These are phyloP conservation scores for Mungos mungo DNA, from an alignment of 2,113 vertebrate genomes.

Conservation along the genomic window DNA sequence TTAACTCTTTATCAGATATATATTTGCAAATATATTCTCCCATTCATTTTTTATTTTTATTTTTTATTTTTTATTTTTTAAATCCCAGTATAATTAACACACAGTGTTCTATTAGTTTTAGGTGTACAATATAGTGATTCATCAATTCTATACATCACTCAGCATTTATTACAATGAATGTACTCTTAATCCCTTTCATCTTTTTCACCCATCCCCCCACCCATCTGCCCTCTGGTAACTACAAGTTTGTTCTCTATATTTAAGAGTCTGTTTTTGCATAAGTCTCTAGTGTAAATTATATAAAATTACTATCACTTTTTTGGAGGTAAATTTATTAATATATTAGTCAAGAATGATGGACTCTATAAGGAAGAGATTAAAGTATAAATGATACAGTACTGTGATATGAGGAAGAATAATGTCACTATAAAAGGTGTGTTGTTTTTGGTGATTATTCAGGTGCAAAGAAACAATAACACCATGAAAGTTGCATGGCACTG, in stretches of 20 bases:
- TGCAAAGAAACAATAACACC: not conserved
- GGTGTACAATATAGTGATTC: no score
- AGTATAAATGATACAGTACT: not conserved
- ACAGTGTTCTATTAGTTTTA: no score
- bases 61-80: no score
- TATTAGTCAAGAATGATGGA: not conserved
- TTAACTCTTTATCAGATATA: not conserved
- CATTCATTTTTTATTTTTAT: not conserved
- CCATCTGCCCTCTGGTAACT: no score
- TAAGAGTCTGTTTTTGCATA: no score
- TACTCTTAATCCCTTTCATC: no score
- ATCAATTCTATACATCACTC: no score
- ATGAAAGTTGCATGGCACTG: not conserved
- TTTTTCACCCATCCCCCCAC: no score
- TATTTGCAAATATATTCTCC: not conserved
- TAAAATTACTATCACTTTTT: not conserved
- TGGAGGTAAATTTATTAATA: not conserved
- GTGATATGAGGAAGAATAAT: not conserved
- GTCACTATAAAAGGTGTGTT: not conserved
- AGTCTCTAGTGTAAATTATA: no score
- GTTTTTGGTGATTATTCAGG: not conserved
- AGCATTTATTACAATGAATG: no score
- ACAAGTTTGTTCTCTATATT: no score
- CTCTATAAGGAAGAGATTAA: not conserved
- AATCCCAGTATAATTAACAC: no score